Percentiles rank a stretch among this genome's conserved stretches.
Evolutionary conservation across 2,888 invertebrate genomes (phyloP).

Genomic region (Coelinius sp.): DNA sequence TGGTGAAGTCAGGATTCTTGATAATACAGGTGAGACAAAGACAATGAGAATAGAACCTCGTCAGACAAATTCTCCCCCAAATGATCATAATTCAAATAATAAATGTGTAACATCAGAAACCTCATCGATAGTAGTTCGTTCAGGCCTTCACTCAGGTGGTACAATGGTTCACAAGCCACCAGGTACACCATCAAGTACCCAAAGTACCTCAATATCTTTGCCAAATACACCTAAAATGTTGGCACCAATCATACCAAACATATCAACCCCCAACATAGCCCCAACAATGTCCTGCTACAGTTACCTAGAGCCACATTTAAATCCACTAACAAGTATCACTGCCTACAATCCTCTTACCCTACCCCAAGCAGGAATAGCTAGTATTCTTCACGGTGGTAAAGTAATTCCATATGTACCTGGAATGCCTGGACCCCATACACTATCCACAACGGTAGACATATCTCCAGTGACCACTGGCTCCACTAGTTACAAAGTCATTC

Average conservation of each 20-base stretch:
- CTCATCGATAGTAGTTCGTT: slow-evolving; percentile 83
- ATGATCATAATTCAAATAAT: slow-evolving; percentile 44
- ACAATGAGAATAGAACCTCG: slow-evolving; percentile 79
- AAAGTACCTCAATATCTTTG: slow-evolving; percentile 59
- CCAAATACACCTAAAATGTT: slow-evolving; percentile 75
- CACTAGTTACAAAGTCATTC: slow-evolving; percentile 59
- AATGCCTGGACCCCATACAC: slow-evolving; percentile 85
- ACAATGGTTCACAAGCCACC: slow-evolving; percentile 80
- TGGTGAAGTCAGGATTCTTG: slow-evolving; percentile 83
- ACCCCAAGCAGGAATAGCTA: slow-evolving; percentile 76
- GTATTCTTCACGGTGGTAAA: slow-evolving; percentile 79
- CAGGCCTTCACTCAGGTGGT: slow-evolving; percentile 87
- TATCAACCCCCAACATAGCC: slow-evolving; percentile 74
- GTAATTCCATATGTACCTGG: slow-evolving; percentile 90
- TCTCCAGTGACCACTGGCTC: slow-evolving; percentile 54
- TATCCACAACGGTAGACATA: slow-evolving; percentile 69
- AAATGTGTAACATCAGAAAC: slow-evolving; percentile 71
- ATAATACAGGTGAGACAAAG: slow-evolving; percentile 79
- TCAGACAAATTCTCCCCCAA: slow-evolving; percentile 72
- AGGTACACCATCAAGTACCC: slow-evolving; percentile 48
- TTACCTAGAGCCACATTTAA: slow-evolving; percentile 64
- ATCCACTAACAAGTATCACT: slow-evolving; percentile 80
- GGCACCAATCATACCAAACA: slow-evolving; percentile 74
- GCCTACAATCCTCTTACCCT: slow-evolving; percentile 80
- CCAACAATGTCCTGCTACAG: slow-evolving; percentile 66